Base-by-base conservation (phyloP, 2,797 vertebrate species). In the Tauraco hartlaubi region DNA sequence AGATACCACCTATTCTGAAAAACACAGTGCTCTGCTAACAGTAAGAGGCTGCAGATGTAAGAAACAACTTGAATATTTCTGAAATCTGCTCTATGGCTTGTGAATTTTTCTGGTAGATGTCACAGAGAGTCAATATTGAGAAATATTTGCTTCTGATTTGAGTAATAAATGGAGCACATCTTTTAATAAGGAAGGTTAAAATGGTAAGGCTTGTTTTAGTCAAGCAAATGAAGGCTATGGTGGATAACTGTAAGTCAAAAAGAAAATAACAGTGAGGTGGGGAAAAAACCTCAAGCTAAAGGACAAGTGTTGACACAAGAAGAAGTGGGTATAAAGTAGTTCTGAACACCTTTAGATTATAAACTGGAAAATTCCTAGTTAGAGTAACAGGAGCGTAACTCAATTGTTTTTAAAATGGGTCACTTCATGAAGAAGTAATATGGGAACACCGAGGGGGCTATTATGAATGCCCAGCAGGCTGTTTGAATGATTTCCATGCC, bases 391-490 rank as follows among this genome's bases (percentile, higher is more conserved):
- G n/a, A 91, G 19, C 44, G 73, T 58, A 73, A 89, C 11, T 25
- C 66, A 87, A 83, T 55, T 90, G 52, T 23, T 85, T 82, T 74
- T 61, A 64, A 91, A 96, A 80, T 85, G 16, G 43, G 61, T 91
- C 63, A 73, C 37, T 79, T 69, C 43, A 54, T 49, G 77, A 76
- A 87, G 55, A 11, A 91, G 44, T 66, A 79, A 77, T 56, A 59
- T 49, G 12, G 41, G n/a, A 90, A 54, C 37, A 85, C 52, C 44
- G 61, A 76, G 64, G 41, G 15, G 15, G 23, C 17, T 74, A 59
- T 77, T 92, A 23, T 21, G 14, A 56, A 74, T 31, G 22, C 44
- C 33, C 64, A 35, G 59, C 52, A 71, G 41, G 41, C 18, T 81
- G 29, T 12, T 66, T 58, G 81, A 91, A 49, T 79, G 3, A 66